Percentiles rank a stretch among this genome's conserved stretches.
phyloP scores from a whole-genome alignment of 2,797 vertebrate species.

The Gymnoscopelus braueri region DNA sequence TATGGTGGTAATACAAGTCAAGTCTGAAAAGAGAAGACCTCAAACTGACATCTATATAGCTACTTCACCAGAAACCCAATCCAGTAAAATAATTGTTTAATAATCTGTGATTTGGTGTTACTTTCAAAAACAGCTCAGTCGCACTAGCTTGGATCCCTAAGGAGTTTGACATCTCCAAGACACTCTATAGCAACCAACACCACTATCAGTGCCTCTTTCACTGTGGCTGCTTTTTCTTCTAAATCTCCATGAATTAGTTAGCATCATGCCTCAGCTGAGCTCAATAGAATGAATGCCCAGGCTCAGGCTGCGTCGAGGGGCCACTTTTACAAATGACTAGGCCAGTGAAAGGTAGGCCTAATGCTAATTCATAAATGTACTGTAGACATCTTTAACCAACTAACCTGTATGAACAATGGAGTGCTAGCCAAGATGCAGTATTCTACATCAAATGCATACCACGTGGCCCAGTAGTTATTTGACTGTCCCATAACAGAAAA shows the following conservation, averaged over 20 bases:
- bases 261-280: constrained; percentile 44
- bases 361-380: constrained; percentile 8
- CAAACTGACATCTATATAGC: constrained; percentile 13
- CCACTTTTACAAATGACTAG: constrained; percentile 19
- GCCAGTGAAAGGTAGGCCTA: neutral
- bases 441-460: neutral
- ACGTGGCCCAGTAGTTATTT: no score
- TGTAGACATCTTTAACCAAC: neutral
- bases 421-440: neutral
- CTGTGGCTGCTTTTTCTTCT: constrained; percentile 46
- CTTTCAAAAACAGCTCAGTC: constrained; percentile 31
- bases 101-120: constrained; percentile 44
- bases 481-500: no score
- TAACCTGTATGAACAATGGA: neutral
- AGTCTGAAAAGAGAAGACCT: constrained; percentile 14
- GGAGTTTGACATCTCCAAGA: constrained; percentile 26
- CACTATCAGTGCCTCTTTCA: neutral
- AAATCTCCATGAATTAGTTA: constrained; percentile 65
- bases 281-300: constrained; percentile 25
- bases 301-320: constrained; percentile 10
- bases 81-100: constrained; percentile 28
- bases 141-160: constrained; percentile 40
- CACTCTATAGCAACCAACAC: constrained; percentile 27
- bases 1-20: neutral
- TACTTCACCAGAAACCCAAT: constrained; percentile 24